Conservation (phyloP, 2,113 vertebrate species). For the Syngnathus typhle region DNA sequence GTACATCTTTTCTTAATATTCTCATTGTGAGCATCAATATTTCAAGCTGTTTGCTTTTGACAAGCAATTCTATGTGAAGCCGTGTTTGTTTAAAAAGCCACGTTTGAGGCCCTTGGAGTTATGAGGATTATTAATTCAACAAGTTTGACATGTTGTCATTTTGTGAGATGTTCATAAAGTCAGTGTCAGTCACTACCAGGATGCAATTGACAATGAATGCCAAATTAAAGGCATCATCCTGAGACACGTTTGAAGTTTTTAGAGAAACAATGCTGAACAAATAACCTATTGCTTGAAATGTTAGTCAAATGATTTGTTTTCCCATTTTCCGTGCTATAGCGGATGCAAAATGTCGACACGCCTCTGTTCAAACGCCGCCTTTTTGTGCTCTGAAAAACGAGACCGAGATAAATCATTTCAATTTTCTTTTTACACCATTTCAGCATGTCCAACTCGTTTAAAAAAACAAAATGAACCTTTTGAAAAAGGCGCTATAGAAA, state of each 20-base stretch:
- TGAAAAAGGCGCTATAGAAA: neutral
- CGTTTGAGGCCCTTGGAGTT: neutral
- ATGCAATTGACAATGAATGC: neutral
- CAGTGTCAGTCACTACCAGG: neutral
- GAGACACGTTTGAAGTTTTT: no score
- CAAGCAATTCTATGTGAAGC: neutral
- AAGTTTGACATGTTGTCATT: neutral
- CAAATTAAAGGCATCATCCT: neutral
- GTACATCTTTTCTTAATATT: constrained; percentile 20
- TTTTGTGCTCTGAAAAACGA: neutral
- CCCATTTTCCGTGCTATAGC: neutral
- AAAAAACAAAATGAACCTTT: no score
- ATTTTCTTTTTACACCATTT: neutral
- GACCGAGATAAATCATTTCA: neutral
- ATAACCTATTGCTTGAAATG: neutral
- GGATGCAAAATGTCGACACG: neutral
- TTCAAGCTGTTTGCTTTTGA: constrained; percentile 20
- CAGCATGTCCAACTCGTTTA: no score
- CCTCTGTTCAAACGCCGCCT: neutral
- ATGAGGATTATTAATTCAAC: neutral
- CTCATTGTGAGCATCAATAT: constrained; percentile 17
- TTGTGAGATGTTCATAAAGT: neutral
- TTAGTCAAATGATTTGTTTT: neutral
- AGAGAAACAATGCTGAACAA: neutral
- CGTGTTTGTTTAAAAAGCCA: neutral